Conservation (phyloP, 35 echinoderm and acorn worm genomes). For the Ptychodera flava region DNA sequence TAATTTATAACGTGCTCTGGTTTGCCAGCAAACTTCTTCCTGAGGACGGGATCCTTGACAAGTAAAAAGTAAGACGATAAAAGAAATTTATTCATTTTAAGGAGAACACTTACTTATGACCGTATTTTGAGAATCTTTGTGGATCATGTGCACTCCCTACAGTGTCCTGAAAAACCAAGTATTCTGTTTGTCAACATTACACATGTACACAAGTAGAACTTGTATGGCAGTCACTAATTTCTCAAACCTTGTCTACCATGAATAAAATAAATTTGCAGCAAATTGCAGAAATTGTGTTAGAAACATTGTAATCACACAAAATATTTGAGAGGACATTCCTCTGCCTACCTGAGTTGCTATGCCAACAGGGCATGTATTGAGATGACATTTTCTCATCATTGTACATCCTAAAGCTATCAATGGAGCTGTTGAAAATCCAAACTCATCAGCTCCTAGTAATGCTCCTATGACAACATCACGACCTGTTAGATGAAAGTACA, state of each 20-base stretch:
- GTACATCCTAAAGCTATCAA: constrained; percentile 87
- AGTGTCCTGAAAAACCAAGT: constrained; percentile 18
- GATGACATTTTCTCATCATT: constrained; percentile 99
- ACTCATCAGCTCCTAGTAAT: constrained; percentile 96
- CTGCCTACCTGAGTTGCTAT: constrained; percentile 78
- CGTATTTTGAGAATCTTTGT: no score
- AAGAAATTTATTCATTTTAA: background rate
- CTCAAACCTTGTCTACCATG: background rate
- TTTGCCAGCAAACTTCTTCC: constrained; percentile 95
- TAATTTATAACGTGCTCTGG: constrained; percentile 96
- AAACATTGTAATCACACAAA: no score
- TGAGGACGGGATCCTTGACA: constrained; percentile 76
- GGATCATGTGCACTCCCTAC: no score
- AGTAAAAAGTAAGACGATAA: background rate
- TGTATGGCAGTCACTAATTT: background rate
- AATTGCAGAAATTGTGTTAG: no score
- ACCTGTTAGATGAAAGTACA: constrained; percentile 30
- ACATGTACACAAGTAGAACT: background rate
- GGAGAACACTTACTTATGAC: no score
- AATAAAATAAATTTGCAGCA: background rate
- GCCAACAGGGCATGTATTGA: constrained; percentile 96
- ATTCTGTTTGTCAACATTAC: no score
- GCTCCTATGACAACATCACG: constrained; percentile 89
- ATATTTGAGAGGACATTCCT: no score
- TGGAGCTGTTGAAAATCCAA: constrained; percentile 93